These are phyloP conservation scores for Origma solitaria DNA, from an alignment of 2,113 vertebrate species.

Conservation along the genomic window DNA sequence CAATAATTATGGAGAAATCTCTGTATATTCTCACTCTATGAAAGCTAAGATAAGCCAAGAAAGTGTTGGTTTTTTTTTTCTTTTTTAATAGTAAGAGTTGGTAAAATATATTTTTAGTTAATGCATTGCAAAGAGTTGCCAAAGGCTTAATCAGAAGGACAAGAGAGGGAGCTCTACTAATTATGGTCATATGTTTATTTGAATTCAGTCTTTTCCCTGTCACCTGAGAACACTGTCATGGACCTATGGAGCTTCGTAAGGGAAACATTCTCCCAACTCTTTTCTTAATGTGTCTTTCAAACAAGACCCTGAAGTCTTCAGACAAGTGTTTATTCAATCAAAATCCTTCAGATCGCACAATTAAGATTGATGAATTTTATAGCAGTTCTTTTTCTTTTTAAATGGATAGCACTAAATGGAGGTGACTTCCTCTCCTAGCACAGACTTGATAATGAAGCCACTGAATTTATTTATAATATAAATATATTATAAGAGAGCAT, in stretches of 20 bases:
- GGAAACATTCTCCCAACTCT: neutral
- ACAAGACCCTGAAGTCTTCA: conserved; percentile 30
- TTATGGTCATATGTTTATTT: neutral
- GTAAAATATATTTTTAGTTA: neutral
- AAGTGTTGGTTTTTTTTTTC: neutral
- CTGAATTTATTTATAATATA: neutral
- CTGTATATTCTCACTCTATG: neutral
- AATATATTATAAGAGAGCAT: neutral
- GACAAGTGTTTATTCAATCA: conserved; percentile 44
- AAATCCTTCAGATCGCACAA: conserved; percentile 47
- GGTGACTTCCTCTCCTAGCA: neutral
- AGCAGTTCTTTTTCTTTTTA: conserved; percentile 26
- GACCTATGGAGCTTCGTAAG: neutral
- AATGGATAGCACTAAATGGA: conserved; percentile 3
- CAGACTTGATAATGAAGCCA: neutral
- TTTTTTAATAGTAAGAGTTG: neutral
- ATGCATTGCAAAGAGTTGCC: neutral
- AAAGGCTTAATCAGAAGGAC: neutral
- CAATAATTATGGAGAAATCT: conserved; percentile 43
- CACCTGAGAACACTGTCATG: neutral
- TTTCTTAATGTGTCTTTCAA: conserved; percentile 51
- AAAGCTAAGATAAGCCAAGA: neutral
- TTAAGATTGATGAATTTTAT: conserved; percentile 61
- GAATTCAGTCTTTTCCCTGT: neutral
- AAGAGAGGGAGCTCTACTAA: neutral